Percentiles rank a stretch among this genome's conserved stretches.
Evolutionary conservation across 2,113 vertebrate species (phyloP).

Genomic region (Ia io): DNA sequence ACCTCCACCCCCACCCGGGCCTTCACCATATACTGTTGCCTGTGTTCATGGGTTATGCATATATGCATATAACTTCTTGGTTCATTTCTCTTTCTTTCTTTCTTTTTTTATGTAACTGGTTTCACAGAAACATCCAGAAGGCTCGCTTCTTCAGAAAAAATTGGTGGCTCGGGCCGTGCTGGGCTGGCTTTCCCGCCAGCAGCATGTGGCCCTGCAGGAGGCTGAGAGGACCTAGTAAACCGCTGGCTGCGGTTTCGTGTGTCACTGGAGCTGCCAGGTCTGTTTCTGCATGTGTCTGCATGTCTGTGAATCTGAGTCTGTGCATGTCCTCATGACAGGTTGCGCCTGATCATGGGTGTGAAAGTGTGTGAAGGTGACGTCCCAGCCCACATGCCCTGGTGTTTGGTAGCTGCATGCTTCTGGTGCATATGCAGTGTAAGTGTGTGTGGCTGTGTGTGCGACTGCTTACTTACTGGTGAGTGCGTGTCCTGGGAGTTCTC

Average conservation of each 20-base stretch:
- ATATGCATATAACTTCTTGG: too few relatives aligned
- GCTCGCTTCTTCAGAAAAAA: not conserved
- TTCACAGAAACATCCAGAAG: not conserved
- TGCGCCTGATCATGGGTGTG: rapidly evolving
- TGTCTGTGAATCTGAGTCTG: not conserved
- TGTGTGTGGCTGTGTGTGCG: rapidly evolving
- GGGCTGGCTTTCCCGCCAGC: not conserved
- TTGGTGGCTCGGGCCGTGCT: rapidly evolving
- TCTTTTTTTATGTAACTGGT: too few relatives aligned
- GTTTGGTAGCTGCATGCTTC: rapidly evolving
- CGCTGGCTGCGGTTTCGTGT: not conserved
- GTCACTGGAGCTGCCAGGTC: rapidly evolving
- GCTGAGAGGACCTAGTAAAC: rapidly evolving
- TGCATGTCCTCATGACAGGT: not conserved
- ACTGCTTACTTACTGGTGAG: rapidly evolving
- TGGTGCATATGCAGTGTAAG: not conserved
- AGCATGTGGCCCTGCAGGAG: rapidly evolving
- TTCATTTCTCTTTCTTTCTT: too few relatives aligned
- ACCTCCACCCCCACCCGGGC: too few relatives aligned
- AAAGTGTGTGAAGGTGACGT: not conserved
- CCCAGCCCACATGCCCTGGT: rapidly evolving
- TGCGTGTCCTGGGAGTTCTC: too few relatives aligned
- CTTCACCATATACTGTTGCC: too few relatives aligned
- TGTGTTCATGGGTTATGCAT: too few relatives aligned
- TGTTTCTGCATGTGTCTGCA: rapidly evolving